Evolutionary conservation across 2,888 invertebrate species (phyloP).

Genomic region (Digitonthophagus gazella): DNA sequence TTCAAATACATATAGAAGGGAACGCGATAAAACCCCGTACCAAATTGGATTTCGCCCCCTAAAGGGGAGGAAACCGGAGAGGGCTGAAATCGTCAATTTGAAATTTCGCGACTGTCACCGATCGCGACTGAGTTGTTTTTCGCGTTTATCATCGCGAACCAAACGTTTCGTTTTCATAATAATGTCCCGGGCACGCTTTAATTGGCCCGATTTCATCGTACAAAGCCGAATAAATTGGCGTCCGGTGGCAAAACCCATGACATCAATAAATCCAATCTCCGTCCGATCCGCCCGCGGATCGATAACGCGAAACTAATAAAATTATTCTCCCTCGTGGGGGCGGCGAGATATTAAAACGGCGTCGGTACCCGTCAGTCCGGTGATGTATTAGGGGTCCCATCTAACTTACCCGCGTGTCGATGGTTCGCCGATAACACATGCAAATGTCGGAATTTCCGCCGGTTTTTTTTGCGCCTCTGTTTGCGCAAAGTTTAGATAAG

Average conservation of each 20-base stretch:
- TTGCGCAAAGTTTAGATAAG: neutral
- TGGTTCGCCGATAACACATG: too few relatives aligned
- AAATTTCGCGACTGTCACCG: neutral
- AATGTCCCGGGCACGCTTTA: neutral
- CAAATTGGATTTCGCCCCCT: neutral
- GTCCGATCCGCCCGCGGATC: neutral
- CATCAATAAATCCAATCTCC: conserved; percentile 13
- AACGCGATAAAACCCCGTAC: neutral
- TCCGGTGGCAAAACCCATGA: conserved; percentile 2
- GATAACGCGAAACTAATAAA: conserved; percentile 16
- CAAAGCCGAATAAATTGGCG: conserved; percentile 11
- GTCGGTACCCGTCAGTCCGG: neutral
- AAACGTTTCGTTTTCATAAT: neutral
- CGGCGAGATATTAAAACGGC: conserved; percentile 7
- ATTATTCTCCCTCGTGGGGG: conserved; percentile 9
- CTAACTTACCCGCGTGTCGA: neutral
- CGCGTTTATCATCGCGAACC: neutral
- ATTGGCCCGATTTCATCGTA: neutral
- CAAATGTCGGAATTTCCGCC: neutral
- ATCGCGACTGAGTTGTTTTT: neutral
- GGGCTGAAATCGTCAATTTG: neutral
- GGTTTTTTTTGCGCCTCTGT: neutral
- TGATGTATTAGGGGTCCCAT: conserved; percentile 1
- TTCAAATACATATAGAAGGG: neutral
- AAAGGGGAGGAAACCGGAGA: neutral